Percentiles rank a stretch among this genome's conserved stretches.
phyloP scores from a whole-genome alignment of 1,140 invertebrate species.

The Halesus radiatus region DNA sequence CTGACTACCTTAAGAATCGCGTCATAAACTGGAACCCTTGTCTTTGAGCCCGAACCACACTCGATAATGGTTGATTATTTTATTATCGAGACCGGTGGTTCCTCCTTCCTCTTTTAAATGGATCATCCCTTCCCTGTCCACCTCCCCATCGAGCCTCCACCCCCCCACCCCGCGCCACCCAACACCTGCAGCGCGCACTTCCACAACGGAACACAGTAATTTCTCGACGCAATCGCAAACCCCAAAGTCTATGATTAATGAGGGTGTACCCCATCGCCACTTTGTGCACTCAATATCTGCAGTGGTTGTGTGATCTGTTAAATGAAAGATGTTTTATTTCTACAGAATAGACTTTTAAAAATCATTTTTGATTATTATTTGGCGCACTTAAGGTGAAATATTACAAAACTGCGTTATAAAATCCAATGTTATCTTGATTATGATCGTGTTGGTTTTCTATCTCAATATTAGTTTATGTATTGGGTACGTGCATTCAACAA shows the following conservation, averaged over 20 bases:
- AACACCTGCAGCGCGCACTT: slow-evolving; percentile 34
- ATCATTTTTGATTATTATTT: too few relatives aligned
- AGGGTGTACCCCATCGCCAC: not conserved
- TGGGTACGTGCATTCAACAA: too few relatives aligned
- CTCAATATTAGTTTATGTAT: too few relatives aligned
- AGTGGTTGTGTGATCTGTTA: too few relatives aligned
- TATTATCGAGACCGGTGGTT: slow-evolving; percentile 11
- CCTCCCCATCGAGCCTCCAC: not conserved
- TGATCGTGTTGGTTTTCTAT: too few relatives aligned
- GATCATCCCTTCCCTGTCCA: not conserved
- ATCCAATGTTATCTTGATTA: too few relatives aligned
- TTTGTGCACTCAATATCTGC: not conserved
- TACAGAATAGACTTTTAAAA: too few relatives aligned
- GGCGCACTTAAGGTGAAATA: too few relatives aligned
- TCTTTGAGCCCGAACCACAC: slow-evolving; percentile 2
- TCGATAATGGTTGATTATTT: slow-evolving; percentile 38
- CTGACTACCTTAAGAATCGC: not conserved
- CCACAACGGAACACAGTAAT: slow-evolving; percentile 40
- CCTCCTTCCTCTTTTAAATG: not conserved
- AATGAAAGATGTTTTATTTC: not conserved
- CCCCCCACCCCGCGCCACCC: not conserved
- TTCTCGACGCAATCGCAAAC: slow-evolving; percentile 43
- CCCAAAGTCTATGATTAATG: slow-evolving; percentile 10
- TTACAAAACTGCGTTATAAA: too few relatives aligned
- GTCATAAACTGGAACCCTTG: not conserved